Evolutionary conservation across 2,113 vertebrate species (phyloP).

Genomic region (Vireo altiloquus): DNA sequence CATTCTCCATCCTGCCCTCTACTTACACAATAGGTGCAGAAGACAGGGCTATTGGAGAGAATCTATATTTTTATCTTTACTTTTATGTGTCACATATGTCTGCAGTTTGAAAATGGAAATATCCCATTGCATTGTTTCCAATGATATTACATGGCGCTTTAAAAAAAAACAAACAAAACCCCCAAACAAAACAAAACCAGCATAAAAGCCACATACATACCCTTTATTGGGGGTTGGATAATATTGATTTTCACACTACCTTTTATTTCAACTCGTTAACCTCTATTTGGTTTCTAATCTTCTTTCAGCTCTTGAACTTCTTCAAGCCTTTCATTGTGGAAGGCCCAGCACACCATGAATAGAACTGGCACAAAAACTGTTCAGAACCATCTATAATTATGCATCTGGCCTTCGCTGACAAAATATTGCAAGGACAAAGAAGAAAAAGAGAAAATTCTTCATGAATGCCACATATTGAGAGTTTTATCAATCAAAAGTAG

Average conservation of each 20-base stretch:
- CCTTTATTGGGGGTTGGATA: background rate
- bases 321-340: background rate
- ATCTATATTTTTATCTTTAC: background rate
- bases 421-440: background rate
- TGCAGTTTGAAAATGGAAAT: background rate
- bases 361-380: background rate
- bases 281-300: background rate
- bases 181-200: background rate
- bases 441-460: background rate
- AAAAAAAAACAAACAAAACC: background rate
- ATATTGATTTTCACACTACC: background rate
- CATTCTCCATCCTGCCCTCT: background rate
- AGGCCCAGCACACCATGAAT: rapidly evolving
- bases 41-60: background rate
- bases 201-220: background rate
- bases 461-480: rapidly evolving
- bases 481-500: background rate
- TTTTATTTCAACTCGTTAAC: background rate
- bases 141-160: background rate
- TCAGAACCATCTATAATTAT: background rate
- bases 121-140: background rate
- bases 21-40: background rate
- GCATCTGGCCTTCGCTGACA: too few relatives aligned
- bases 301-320: background rate
- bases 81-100: background rate